Evolutionary conservation across 2,888 invertebrate genomes (phyloP).

Genomic region (Caenorhabditis doughertyi): DNA sequence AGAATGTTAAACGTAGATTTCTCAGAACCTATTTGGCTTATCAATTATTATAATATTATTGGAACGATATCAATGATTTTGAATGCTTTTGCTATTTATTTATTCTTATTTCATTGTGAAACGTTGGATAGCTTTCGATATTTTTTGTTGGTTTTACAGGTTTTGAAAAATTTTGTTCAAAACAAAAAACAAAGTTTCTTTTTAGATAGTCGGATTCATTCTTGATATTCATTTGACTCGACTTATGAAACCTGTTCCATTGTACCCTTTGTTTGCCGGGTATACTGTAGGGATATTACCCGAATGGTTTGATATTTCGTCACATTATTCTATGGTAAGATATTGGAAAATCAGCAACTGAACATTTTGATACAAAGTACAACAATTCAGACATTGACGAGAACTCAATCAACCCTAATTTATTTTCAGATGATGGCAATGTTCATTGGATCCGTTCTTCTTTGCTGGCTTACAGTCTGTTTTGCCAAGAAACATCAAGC

Average conservation of each 20-base stretch:
- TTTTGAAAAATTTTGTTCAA: no score
- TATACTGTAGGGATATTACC: neutral
- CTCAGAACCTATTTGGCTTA: neutral
- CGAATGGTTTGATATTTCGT: neutral
- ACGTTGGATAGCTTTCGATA: neutral
- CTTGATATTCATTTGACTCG: neutral
- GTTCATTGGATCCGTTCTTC: neutral
- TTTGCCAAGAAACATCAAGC: conserved; percentile 11
- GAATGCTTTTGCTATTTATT: conserved; percentile 11
- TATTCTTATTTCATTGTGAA: neutral
- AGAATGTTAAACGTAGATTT: neutral
- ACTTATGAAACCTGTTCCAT: conserved; percentile 14
- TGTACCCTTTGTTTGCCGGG: neutral
- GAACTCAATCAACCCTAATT: no score
- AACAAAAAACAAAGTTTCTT: no score
- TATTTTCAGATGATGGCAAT: neutral
- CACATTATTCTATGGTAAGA: neutral
- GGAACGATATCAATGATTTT: neutral
- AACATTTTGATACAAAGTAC: no score
- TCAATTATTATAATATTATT: neutral
- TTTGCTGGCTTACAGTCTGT: neutral
- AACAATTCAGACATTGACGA: no score
- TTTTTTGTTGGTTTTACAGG: no score
- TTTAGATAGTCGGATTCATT: neutral
- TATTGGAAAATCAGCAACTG: no score